A percentile compares a stretch with the other conserved stretches of the same genome.
phyloP scores from a whole-genome alignment of 1,140 invertebrate genomes.

The Belonocnema kinseyi region DNA sequence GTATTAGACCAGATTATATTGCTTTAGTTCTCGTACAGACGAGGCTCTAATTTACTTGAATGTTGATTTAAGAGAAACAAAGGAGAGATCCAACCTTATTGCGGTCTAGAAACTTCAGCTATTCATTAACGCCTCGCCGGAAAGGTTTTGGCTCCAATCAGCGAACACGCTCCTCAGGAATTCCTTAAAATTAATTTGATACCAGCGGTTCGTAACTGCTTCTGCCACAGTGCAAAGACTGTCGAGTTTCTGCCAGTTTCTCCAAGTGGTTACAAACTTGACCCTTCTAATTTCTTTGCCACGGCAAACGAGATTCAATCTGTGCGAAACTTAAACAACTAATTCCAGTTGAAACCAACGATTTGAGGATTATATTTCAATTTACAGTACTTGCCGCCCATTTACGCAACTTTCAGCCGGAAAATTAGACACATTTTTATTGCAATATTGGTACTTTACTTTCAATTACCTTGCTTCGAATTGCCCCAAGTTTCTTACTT shows the following conservation, averaged over 20 bases:
- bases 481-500: too few species aligned
- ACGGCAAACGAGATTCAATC: conserved; percentile 12
- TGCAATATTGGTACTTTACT: too few species aligned
- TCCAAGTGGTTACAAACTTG: conserved; percentile 14
- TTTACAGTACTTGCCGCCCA: neutral
- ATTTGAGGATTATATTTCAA: neutral
- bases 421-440: too few species aligned
- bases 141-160: conserved; percentile 36
- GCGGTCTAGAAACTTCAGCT: conserved; percentile 14
- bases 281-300: conserved; percentile 8
- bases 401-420: neutral
- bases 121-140: conserved; percentile 27
- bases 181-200: conserved; percentile 48
- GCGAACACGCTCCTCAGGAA: conserved; percentile 38
- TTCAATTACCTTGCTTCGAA: too few species aligned
- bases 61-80: conserved; percentile 32
- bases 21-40: conserved; percentile 1
- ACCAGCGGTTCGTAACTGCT: conserved; percentile 38
- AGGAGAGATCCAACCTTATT: conserved; percentile 23
- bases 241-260: conserved; percentile 6
- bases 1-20: neutral
- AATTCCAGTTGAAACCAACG: neutral
- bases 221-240: neutral
- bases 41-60: conserved; percentile 28
- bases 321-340: neutral